Evolutionary conservation across 1,140 invertebrate genomes (phyloP), one percentile per base, ranked within the genome.

Genomic region (Anastatus disparis): DNA sequence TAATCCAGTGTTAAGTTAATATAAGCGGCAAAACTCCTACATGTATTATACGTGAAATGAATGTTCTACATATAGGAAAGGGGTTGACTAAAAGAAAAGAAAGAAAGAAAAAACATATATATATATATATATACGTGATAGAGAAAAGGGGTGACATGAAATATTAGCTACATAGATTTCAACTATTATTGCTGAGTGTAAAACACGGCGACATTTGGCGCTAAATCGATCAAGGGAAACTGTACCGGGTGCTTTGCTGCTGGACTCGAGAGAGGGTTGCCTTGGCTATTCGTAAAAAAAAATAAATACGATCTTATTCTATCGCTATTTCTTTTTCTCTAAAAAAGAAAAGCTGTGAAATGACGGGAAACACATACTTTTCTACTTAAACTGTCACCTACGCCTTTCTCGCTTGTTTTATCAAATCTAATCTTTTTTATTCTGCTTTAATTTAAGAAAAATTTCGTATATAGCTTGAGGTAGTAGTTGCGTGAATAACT

Each of bases 181-280:
- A 77, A 82, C 82, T 81, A 83, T 83, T 83, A 83, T 83, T 83
- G 74, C 75, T 76, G 75, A 76, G 78, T 83, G 81, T 82, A 83
- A 83, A 82, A 82, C 82, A 82, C 74, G 81, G 80, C 76, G 78
- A 82, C 82, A 83, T 83, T 83, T 83, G 82, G 82, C 76, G 80
- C 75, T 80, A 81, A 82, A 82, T 82, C 81, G 80, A 83, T 83
- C 78, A 78, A 75, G 46, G 42, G 35, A 15, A 2, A 22, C 50
- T 24, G 50, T 61, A 40, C 75, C 75, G 62, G 71, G 55, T 75
- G 62, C 72, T 10, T n/a, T n/a, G 27, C 48, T 35, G 55, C n/a
- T 20, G 44, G 56, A 7, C 35, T n/a, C n/a, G n/a, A n/a, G n/a
- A n/a, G n/a, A n/a, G n/a, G n/a, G n/a, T n/a, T n/a, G n/a, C n/a